phyloP scores from a whole-genome alignment of 2,113 vertebrate species.

The Aptenodytes forsteri region DNA sequence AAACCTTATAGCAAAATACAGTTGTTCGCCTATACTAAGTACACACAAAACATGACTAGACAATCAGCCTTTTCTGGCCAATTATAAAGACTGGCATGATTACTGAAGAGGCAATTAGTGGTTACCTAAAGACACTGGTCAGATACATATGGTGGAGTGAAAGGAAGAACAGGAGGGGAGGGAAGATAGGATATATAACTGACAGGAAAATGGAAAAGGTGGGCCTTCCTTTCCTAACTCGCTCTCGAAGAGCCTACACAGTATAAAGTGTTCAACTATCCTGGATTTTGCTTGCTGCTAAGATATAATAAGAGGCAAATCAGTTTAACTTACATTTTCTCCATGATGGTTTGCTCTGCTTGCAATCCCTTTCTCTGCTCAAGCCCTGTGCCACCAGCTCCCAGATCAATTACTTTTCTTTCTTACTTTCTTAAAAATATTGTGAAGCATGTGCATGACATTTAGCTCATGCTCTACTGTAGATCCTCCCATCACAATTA shows the following conservation, averaged over 20 bases:
- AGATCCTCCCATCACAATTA: background rate
- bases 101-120: background rate
- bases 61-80: background rate
- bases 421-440: background rate
- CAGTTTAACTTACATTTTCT: background rate
- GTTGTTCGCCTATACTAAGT: background rate
- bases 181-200: background rate
- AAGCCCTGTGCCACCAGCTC: background rate
- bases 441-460: background rate
- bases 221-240: background rate
- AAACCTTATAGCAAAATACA: background rate
- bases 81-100: background rate
- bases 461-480: background rate
- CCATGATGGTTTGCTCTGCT: background rate
- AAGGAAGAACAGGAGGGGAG: background rate
- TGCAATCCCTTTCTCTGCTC: background rate
- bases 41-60: background rate
- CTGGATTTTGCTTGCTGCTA: background rate
- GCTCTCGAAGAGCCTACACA: background rate
- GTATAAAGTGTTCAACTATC: background rate
- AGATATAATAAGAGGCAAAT: background rate
- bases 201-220: background rate
- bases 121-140: background rate
- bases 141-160: background rate
- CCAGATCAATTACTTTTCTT: background rate